Base-by-base conservation (phyloP, 2,888 invertebrate species). In the Epinotia demarniana region DNA sequence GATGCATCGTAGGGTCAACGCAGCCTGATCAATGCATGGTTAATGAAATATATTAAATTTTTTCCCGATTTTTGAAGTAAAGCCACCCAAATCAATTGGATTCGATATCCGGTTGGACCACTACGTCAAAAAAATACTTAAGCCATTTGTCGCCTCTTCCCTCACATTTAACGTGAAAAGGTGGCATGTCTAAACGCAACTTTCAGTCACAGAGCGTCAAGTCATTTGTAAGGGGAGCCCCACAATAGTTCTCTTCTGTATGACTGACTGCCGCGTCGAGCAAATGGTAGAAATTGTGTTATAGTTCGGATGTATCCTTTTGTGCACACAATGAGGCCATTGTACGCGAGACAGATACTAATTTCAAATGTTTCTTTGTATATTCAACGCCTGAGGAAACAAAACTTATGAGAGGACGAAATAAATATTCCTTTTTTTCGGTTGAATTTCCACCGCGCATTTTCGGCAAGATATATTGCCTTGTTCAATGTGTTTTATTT, bases 261-360 rank as follows among this genome's bases (percentile, higher is more conserved):
- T 86, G 87, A 87, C 81, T 85, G 83, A 87, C 84, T 82, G 82
- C 78, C 78, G 79, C 80, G 83, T 82, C 83, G 82, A 81, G 83
- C 84, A 85, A 87, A 87, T 82, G 83, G 79, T 82, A 79, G 80
- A 81, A 86, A 89, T 87, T 85, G 84, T 83, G 82, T 86, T 86
- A 88, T 87, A 89, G 88, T 88, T 85, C 83, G 76, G 77, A 82
- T 80, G 82, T 84, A 84, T 76, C 79, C 86, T 84, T 88, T 90
- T 89, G 86, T 89, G 81, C 79, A 78, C 82, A 90, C 89, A 90
- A 90, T 87, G 84, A 81, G 77, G 78, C 82, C 78, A 86, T 90
- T 90, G 89, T 90, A 84, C 79, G 82, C 78, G 74, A 82, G 90
- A 90, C 90, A 89, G 90, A 85, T 89, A 90, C 89, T 90, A 90